phyloP scores from a whole-genome alignment of 2,888 invertebrate genomes.

The Meteorus cinctellus region DNA sequence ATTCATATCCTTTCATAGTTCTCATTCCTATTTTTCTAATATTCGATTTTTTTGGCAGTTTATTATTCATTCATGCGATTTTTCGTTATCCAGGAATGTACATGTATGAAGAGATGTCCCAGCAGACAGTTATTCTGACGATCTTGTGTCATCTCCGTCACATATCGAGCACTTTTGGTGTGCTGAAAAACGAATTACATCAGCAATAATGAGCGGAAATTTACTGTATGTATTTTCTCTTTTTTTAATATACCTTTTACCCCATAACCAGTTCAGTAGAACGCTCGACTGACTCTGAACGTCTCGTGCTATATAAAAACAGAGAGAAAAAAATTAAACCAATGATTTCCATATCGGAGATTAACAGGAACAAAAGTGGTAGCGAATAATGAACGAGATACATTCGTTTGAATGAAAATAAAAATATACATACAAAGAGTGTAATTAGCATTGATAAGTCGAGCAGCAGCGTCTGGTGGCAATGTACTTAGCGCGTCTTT shows the following conservation, averaged over 20 bases:
- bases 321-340: constrained; percentile 24
- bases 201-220: not conserved
- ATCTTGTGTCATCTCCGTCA: constrained; percentile 58
- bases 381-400: not conserved
- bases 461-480: constrained; percentile 83
- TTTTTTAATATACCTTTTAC: constrained; percentile 76
- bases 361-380: not conserved
- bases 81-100: not conserved
- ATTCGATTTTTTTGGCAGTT: not conserved
- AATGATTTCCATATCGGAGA: not conserved
- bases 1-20: not conserved
- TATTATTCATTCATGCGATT: not conserved
- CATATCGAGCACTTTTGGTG: constrained; percentile 72
- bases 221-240: not conserved
- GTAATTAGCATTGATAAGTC: constrained; percentile 83
- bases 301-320: constrained; percentile 79
- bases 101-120: not conserved
- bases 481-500: constrained; percentile 82
- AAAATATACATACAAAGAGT: constrained; percentile 80
- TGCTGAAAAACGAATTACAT: constrained; percentile 57
- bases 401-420: not conserved
- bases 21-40: not conserved
- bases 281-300: constrained; percentile 87
- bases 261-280: constrained; percentile 87
- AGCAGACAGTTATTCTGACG: not conserved